Conservation (phyloP, 2,113 vertebrate species). For the Collichthys lucidus region DNA sequence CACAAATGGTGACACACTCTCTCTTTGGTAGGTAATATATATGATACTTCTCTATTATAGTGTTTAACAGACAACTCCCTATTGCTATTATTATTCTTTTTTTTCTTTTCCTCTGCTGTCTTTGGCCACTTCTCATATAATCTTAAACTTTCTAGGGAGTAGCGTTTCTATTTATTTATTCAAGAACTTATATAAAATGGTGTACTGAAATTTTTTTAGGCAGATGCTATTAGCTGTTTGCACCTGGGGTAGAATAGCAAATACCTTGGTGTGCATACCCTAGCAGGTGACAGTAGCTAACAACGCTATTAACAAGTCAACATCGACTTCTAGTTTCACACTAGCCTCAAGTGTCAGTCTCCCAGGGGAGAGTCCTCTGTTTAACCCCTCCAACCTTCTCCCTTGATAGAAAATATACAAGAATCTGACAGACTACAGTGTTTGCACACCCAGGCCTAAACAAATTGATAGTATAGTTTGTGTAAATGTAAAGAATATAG, state of each 20-base stretch:
- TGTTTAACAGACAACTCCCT: conserved; percentile 3
- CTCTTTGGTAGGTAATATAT: conserved; percentile 1
- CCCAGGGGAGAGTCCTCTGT: too few species aligned
- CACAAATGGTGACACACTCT: neutral
- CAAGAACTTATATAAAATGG: neutral
- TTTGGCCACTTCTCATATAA: neutral
- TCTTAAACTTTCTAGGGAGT: too few species aligned
- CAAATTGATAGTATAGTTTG: neutral
- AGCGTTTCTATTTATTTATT: too few species aligned
- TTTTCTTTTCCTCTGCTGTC: neutral
- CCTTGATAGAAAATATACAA: neutral
- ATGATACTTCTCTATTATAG: neutral
- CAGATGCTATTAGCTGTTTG: too few species aligned
- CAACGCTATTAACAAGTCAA: too few species aligned
- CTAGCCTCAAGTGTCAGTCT: too few species aligned
- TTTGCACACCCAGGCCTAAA: neutral
- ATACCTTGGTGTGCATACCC: too few species aligned
- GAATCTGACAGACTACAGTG: neutral
- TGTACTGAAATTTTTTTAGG: neutral
- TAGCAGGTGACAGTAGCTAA: too few species aligned
- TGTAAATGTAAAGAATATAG: conserved; percentile 26
- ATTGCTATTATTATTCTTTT: neutral
- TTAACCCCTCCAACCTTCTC: too few species aligned
- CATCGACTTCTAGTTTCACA: conserved; percentile 1
- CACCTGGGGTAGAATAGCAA: too few species aligned